Evolutionary conservation across 2,888 invertebrate species (phyloP).

Genomic region (Oligia fasciuncula): DNA sequence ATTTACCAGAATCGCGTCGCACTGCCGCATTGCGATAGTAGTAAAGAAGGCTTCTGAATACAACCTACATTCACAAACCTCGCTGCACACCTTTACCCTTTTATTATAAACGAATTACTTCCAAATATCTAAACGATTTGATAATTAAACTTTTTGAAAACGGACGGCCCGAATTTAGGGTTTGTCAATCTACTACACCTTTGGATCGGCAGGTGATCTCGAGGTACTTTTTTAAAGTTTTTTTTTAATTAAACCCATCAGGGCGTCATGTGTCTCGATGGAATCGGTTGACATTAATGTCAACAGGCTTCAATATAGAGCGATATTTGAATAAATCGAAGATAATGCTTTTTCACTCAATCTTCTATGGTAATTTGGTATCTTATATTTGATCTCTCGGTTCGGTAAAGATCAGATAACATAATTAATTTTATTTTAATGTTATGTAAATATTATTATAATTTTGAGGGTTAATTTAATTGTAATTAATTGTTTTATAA

Average conservation of each 20-base stretch:
- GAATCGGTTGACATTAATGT: conserved; percentile 72
- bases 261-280: conserved; percentile 85
- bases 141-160: conserved; percentile 73
- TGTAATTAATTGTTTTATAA: conserved; percentile 27
- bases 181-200: conserved; percentile 87
- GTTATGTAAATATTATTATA: conserved; percentile 18
- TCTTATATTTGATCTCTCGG: conserved; percentile 41
- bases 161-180: conserved; percentile 81
- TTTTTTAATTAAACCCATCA: conserved; percentile 81
- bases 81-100: conserved; percentile 23
- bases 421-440: conserved; percentile 49
- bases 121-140: conserved; percentile 71
- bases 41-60: neutral
- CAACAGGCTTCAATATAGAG: conserved; percentile 29
- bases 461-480: conserved; percentile 11
- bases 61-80: conserved; percentile 8
- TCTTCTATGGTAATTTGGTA: conserved; percentile 42
- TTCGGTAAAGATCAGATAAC: conserved; percentile 28
- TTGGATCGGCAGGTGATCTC: conserved; percentile 86
- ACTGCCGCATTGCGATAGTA: neutral
- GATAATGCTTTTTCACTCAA: conserved; percentile 20
- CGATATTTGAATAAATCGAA: conserved; percentile 36
- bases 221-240: conserved; percentile 75
- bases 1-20: neutral
- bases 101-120: conserved; percentile 37